phyloP scores from a whole-genome alignment of 2,113 vertebrate species.

The Osmerus eperlanus region DNA sequence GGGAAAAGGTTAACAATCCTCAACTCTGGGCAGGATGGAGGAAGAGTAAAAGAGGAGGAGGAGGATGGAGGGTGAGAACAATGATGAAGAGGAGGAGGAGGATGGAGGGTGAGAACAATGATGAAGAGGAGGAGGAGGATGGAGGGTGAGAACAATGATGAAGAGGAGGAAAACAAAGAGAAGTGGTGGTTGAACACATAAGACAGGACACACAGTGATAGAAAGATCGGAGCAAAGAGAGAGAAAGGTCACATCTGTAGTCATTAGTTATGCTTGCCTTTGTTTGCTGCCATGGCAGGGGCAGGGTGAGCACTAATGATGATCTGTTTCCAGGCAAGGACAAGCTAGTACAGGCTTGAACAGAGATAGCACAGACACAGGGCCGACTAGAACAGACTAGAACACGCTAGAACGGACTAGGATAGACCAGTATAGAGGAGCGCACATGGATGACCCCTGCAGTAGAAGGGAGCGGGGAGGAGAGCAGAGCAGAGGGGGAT shows the following conservation, averaged over 20 bases:
- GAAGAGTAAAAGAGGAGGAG: conserved; percentile 32
- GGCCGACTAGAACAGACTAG: too few species aligned
- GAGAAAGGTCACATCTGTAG: conserved; percentile 35
- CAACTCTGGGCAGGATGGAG: conserved; percentile 16
- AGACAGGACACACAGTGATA: conserved; percentile 3
- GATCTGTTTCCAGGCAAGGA: conserved; percentile 30
- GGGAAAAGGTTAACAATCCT: conserved; percentile 59
- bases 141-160: background rate
- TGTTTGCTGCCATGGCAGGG: conserved; percentile 32
- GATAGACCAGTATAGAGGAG: background rate
- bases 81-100: background rate
- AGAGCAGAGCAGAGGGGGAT: background rate
- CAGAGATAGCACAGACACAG: too few species aligned
- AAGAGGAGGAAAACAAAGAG: conserved; percentile 10
- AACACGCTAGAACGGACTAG: too few species aligned
- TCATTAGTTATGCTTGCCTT: conserved; percentile 31
- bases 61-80: conserved; percentile 31
- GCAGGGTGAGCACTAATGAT: conserved; percentile 36
- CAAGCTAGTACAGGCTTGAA: background rate
- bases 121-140: background rate
- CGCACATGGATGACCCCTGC: conserved; percentile 13
- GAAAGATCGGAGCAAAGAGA: background rate
- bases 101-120: conserved; percentile 19
- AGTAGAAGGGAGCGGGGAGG: background rate
- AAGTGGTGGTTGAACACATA: background rate